Percentiles rank a stretch among this genome's conserved stretches.
These are phyloP conservation scores for Volucella bombylans DNA, from an alignment of 2,888 invertebrate species.

Conservation along the genomic window DNA sequence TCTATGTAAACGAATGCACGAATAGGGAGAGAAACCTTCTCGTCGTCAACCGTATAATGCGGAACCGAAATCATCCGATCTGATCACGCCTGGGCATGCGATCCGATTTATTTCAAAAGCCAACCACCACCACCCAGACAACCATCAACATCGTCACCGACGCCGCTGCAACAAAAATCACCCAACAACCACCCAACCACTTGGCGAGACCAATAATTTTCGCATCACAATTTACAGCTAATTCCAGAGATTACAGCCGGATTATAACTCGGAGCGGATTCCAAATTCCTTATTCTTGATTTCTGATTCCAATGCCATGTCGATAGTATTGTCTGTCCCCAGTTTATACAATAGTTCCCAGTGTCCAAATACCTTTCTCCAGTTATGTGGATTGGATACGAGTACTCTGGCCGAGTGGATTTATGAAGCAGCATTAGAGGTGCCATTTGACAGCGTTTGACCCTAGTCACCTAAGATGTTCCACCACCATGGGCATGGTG, in stretches of 20 bases:
- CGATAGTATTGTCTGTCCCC: slow-evolving; percentile 41
- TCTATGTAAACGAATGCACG: neutral
- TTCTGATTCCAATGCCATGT: slow-evolving; percentile 40
- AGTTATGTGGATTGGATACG: slow-evolving; percentile 38
- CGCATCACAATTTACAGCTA: slow-evolving; percentile 79
- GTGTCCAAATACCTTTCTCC: slow-evolving; percentile 53
- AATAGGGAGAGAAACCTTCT: slow-evolving; percentile 24
- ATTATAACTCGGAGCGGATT: slow-evolving; percentile 67
- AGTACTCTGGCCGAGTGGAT: slow-evolving; percentile 57
- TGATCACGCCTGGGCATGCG: slow-evolving; percentile 62
- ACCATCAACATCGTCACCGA: too few species aligned
- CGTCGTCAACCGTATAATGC: slow-evolving; percentile 52
- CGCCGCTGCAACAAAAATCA: too few species aligned
- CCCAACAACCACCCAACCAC: slow-evolving; percentile 25
- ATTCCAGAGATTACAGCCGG: slow-evolving; percentile 79
- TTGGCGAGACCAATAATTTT: slow-evolving; percentile 78
- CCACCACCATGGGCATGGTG: slow-evolving; percentile 38
- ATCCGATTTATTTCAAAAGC: slow-evolving; percentile 53
- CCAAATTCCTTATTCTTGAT: too few species aligned
- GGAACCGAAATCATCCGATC: slow-evolving; percentile 47
- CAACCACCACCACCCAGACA: slow-evolving; percentile 29
- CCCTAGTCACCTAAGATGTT: slow-evolving; percentile 63
- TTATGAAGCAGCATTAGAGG: slow-evolving; percentile 74
- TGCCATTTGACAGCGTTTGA: slow-evolving; percentile 75
- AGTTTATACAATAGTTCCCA: neutral